Evolutionary conservation across 1,140 invertebrate genomes (phyloP).

Genomic region (Pomacea maculata): DNA sequence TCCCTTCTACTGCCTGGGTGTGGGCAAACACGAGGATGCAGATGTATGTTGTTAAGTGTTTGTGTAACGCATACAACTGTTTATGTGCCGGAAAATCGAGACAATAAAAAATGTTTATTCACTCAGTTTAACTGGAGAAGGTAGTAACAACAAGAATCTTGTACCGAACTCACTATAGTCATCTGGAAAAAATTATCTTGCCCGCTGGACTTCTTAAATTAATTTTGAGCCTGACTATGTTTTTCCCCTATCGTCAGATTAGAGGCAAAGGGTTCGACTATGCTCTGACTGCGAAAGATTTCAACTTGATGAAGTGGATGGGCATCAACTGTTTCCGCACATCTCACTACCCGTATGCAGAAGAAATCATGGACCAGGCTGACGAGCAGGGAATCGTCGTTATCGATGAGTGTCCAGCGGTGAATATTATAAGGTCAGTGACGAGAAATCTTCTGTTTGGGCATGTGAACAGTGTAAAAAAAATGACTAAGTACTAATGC

Average conservation of each 20-base stretch:
- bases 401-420: constrained; percentile 94
- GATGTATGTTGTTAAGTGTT: constrained; percentile 72
- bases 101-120: too few relatives aligned
- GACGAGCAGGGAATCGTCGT: constrained; percentile 94
- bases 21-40: constrained; percentile 96
- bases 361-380: constrained; percentile 95
- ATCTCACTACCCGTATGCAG: constrained; percentile 98
- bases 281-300: constrained; percentile 87
- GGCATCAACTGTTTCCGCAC: constrained; percentile 95
- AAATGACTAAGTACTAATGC: too few relatives aligned
- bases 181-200: too few relatives aligned
- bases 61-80: not conserved
- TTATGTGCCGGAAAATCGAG: too few relatives aligned
- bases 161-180: too few relatives aligned
- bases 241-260: constrained; percentile 68
- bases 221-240: too few relatives aligned
- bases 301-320: constrained; percentile 93
- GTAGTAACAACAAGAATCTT: too few relatives aligned
- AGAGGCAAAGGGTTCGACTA: constrained; percentile 89
- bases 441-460: not conserved
- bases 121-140: too few relatives aligned
- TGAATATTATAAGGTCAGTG: constrained; percentile 79
- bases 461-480: too few relatives aligned
- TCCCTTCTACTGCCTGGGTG: constrained; percentile 91
- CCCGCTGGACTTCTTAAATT: too few relatives aligned